Evolutionary conservation across 2,113 vertebrate species (phyloP).

Genomic region (Pungitius pungitius): DNA sequence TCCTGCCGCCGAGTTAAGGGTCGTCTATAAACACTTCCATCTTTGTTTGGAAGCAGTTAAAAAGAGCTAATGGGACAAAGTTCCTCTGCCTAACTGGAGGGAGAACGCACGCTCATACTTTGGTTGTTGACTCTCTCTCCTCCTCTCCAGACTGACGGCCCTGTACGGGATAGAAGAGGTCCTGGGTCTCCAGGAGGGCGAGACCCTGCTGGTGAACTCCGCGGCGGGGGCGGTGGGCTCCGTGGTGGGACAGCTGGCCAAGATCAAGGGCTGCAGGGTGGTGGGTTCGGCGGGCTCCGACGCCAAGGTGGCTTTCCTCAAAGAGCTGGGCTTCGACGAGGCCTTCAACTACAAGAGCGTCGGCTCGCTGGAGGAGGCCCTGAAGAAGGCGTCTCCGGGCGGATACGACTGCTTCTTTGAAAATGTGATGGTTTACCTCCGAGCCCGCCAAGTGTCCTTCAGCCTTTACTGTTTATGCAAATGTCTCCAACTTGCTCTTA

Average conservation of each 20-base stretch:
- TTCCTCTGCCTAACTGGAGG: background rate
- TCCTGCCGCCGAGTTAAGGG: conserved; percentile 6
- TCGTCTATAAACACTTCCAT: background rate
- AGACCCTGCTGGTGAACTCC: conserved; percentile 87
- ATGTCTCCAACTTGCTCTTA: background rate
- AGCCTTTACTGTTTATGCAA: background rate
- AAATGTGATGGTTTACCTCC: conserved; percentile 75
- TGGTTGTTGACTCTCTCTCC: background rate
- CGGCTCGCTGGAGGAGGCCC: conserved; percentile 82
- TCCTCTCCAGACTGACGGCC: conserved; percentile 83
- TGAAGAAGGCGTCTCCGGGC: conserved; percentile 83
- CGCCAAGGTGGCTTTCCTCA: conserved; percentile 85
- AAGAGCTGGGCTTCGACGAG: conserved; percentile 87
- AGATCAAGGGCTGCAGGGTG: conserved; percentile 89
- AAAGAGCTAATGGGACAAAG: conserved; percentile 5
- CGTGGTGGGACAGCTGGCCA: conserved; percentile 88
- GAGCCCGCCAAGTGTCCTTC: background rate
- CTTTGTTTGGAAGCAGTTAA: background rate
- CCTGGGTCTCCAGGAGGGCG: conserved; percentile 82
- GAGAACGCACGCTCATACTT: background rate
- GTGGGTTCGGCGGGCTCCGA: conserved; percentile 87
- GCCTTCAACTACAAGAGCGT: conserved; percentile 91
- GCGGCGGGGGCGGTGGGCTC: conserved; percentile 90
- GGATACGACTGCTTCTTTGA: conserved; percentile 93
- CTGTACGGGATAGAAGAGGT: conserved; percentile 87